Evolutionary conservation across 2,888 invertebrate genomes (phyloP), one percentile per base, ranked within the genome.

Genomic region (Notocelia uddmanniana): DNA sequence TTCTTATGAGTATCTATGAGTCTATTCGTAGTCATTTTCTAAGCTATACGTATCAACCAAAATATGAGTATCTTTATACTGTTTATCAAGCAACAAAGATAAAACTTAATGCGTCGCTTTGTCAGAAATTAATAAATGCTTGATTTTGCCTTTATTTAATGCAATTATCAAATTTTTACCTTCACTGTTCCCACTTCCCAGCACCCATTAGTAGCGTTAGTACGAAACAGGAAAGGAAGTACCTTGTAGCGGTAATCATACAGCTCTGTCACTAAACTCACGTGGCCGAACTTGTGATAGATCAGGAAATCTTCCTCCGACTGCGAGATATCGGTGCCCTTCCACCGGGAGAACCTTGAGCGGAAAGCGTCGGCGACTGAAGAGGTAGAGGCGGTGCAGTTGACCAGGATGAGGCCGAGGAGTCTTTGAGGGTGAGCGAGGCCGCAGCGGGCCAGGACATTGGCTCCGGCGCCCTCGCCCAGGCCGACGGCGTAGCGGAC

Each of bases 211-310:
- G 85, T 86, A 75, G 41, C 68, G 74, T 87, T 87, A 87, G 83
- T 79, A 81, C 76, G 82, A 83, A 83, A 81, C 81, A 77, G 78
- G 86, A 80, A 82, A 79, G 79, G 82, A 76, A 83, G 80, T 92
- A 92, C 92, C 92, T 92, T 85, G 78, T 92, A 92, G 83, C 79
- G 76, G 81, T 80, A 90, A 82, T 80, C 84, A 80, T 87, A 81
- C 76, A 78, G 82, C 79, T 87, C 87, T 77, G 76, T 80, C 78
- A 76, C 78, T 78, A 81, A 86, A 96, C 97, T 96, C 95, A 98
- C 98, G 91, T 97, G 96, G 88, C 98, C 98, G 89, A 98, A 98
- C 94, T 98, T 97, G 89, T 98, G 98, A 86, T 97, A 96, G 81
- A 97, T 95, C 77, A 98, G 94, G 89, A 97, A 98, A 81, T 97